These are phyloP conservation scores for Gryllus longicercus DNA, from an alignment of 2,888 invertebrate species.

Conservation along the genomic window DNA sequence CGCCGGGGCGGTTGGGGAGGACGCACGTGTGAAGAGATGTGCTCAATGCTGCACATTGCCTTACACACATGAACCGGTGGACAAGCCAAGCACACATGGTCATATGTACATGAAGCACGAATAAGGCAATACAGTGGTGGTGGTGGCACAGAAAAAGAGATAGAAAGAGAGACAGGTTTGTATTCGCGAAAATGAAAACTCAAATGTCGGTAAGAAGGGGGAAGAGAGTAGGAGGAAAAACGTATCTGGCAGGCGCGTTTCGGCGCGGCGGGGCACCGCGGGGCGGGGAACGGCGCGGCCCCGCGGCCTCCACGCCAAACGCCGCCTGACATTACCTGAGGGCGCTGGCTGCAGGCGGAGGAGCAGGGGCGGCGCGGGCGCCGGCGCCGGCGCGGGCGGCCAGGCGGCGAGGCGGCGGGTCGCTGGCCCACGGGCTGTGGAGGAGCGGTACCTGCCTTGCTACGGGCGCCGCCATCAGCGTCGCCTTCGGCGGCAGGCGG, in stretches of 20 bases:
- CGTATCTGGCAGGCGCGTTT: background rate
- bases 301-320: background rate
- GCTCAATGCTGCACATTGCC: background rate
- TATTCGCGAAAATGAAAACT: background rate
- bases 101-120: background rate
- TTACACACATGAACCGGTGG: slow-evolving; percentile 17
- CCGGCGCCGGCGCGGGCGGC: background rate
- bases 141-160: slow-evolving; percentile 26
- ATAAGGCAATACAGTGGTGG: slow-evolving; percentile 22
- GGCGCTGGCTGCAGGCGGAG: no score
- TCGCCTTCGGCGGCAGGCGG: no score
- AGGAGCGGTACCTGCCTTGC: background rate
- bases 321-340: no score
- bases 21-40: background rate
- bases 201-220: background rate
- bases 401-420: background rate
- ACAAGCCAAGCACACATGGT: background rate
- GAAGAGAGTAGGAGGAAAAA: background rate
- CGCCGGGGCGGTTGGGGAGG: background rate
- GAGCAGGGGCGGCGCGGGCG: background rate
- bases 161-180: slow-evolving; percentile 24
- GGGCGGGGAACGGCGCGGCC: background rate
- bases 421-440: background rate
- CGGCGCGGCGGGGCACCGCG: background rate
- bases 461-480: background rate